phyloP scores from a whole-genome alignment of 2,888 invertebrate species.

The Miltochrista miniata region DNA sequence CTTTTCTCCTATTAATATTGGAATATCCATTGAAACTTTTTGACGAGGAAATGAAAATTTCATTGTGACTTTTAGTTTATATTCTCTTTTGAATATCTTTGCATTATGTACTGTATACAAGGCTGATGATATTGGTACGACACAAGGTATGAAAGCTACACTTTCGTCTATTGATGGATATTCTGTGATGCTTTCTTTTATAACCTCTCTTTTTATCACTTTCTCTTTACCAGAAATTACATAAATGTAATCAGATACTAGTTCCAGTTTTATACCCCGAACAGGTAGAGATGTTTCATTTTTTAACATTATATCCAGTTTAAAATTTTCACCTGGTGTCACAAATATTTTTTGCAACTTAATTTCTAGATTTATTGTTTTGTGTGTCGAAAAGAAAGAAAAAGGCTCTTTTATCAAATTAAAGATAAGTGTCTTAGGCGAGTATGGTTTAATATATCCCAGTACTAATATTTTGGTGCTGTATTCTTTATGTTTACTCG shows the following conservation, averaged over 20 bases:
- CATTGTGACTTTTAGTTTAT: slow-evolving; percentile 31
- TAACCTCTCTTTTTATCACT: not conserved
- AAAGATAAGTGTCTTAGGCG: not conserved
- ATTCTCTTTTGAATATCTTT: slow-evolving; percentile 32
- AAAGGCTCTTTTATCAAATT: not conserved
- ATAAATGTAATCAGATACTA: slow-evolving; percentile 11
- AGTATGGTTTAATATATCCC: not conserved
- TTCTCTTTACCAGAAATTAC: slow-evolving; percentile 2
- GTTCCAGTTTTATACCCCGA: not conserved
- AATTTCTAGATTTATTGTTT: not conserved
- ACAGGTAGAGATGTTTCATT: slow-evolving; percentile 9
- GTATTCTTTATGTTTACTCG: not conserved
- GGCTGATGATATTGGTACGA: slow-evolving; percentile 22
- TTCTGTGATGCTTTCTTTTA: slow-evolving; percentile 2
- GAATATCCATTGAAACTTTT: slow-evolving; percentile 32
- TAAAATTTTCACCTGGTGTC: slow-evolving; percentile 8
- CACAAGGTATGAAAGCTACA: slow-evolving; percentile 15
- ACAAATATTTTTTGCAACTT: slow-evolving; percentile 1
- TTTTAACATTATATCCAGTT: not conserved
- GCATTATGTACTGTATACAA: slow-evolving; percentile 39
- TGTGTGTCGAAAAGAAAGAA: not conserved
- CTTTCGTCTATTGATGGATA: slow-evolving; percentile 21
- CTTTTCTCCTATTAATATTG: slow-evolving; percentile 38
- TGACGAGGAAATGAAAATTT: slow-evolving; percentile 36
- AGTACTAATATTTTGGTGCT: slow-evolving; percentile 1